phyloP scores from a whole-genome alignment of 2,888 invertebrate species.

The Orchesella flavescens region DNA sequence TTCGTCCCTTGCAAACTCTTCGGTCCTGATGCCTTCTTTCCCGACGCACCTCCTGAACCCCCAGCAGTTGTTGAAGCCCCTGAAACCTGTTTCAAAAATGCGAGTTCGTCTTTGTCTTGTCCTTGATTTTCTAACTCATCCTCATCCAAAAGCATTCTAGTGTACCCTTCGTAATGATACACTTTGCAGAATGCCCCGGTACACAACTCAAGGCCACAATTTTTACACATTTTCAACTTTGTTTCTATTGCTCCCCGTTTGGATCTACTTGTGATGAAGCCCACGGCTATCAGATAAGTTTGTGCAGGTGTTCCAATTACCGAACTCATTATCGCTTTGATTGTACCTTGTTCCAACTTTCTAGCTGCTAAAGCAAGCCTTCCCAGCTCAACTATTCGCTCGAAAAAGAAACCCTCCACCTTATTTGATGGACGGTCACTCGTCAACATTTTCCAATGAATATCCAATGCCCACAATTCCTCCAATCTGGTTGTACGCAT shows the following conservation, averaged over 20 bases:
- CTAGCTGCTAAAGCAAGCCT: conserved; percentile 85
- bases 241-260: conserved; percentile 78
- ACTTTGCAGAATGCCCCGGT: conserved; percentile 77
- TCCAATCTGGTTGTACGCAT: conserved; percentile 85
- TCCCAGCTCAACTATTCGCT: conserved; percentile 84
- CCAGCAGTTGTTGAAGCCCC: not conserved
- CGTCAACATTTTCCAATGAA: conserved; percentile 94
- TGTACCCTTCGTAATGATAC: conserved; percentile 78
- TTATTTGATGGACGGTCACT: conserved; percentile 86
- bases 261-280: conserved; percentile 81
- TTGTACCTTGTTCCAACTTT: conserved; percentile 77
- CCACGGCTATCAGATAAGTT: conserved; percentile 40
- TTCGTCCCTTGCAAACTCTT: conserved; percentile 11
- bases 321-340: conserved; percentile 76
- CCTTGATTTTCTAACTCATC: conserved; percentile 69
- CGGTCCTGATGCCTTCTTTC: not conserved
- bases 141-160: conserved; percentile 74
- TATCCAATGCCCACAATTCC: conserved; percentile 87
- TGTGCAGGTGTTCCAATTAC: conserved; percentile 40
- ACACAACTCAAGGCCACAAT: conserved; percentile 90
- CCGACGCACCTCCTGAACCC: not conserved
- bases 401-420: conserved; percentile 89
- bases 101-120: conserved; percentile 68
- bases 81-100: conserved; percentile 43
- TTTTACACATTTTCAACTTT: conserved; percentile 79